These are phyloP conservation scores for Pluvianellus socialis DNA, from an alignment of 2,113 vertebrate species.

Conservation along the genomic window DNA sequence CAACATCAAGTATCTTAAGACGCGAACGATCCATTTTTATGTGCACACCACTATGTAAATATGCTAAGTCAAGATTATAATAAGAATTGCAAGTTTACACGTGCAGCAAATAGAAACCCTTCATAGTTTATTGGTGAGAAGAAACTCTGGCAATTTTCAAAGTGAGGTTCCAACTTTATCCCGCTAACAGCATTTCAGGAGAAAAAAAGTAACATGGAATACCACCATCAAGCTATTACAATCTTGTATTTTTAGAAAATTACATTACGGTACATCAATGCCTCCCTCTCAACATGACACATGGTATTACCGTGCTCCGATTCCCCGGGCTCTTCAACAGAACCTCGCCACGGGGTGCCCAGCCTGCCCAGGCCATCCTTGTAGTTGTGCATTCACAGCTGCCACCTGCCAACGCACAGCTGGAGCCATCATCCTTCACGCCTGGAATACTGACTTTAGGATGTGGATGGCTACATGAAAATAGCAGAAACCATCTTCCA, in stretches of 20 bases:
- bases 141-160: background rate
- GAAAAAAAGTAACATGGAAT: background rate
- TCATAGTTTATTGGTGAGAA: constrained; percentile 36
- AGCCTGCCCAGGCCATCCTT: background rate
- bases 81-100: background rate
- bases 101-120: constrained; percentile 30
- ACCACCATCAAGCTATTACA: background rate
- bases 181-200: constrained; percentile 20
- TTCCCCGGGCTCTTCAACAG: background rate
- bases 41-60: background rate
- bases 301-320: background rate
- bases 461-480: background rate
- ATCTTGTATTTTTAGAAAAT: background rate
- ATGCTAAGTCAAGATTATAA: background rate
- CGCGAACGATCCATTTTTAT: background rate
- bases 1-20: background rate
- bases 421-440: background rate
- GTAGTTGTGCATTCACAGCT: background rate
- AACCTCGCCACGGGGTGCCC: background rate
- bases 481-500: background rate
- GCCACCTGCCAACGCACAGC: background rate
- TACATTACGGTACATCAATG: background rate
- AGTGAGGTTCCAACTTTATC: constrained; percentile 27
- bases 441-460: background rate
- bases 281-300: background rate